phyloP scores from a whole-genome alignment of 2,113 vertebrate species.

The Arizona elegans region DNA sequence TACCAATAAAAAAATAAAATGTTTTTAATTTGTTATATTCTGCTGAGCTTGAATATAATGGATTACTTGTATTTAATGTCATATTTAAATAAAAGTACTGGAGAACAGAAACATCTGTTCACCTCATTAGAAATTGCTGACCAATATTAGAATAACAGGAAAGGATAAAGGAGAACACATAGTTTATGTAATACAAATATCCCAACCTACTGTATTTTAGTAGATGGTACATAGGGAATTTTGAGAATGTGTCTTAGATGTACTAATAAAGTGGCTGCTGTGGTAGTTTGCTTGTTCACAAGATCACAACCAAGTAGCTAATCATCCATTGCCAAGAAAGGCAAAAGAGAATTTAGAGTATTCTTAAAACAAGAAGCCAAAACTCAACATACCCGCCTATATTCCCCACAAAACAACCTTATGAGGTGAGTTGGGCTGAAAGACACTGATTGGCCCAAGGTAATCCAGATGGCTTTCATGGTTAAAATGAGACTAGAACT shows the following conservation, averaged over 20 bases:
- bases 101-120: background rate
- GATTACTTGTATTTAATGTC: background rate
- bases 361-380: background rate
- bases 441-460: background rate
- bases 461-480: background rate
- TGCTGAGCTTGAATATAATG: background rate
- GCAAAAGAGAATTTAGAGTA: background rate
- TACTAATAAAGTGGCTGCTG: background rate
- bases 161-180: background rate
- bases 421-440: background rate
- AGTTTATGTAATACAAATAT: background rate
- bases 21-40: background rate
- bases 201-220: background rate
- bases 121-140: background rate
- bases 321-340: background rate
- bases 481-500: background rate
- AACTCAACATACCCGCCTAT: background rate
- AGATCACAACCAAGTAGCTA: background rate
- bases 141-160: background rate
- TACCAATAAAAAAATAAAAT: background rate
- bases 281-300: background rate
- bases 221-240: background rate
- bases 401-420: background rate
- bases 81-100: background rate
- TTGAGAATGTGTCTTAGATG: background rate